phyloP scores from a whole-genome alignment of 2,888 invertebrate species.

The Pristionchus mayeri region DNA sequence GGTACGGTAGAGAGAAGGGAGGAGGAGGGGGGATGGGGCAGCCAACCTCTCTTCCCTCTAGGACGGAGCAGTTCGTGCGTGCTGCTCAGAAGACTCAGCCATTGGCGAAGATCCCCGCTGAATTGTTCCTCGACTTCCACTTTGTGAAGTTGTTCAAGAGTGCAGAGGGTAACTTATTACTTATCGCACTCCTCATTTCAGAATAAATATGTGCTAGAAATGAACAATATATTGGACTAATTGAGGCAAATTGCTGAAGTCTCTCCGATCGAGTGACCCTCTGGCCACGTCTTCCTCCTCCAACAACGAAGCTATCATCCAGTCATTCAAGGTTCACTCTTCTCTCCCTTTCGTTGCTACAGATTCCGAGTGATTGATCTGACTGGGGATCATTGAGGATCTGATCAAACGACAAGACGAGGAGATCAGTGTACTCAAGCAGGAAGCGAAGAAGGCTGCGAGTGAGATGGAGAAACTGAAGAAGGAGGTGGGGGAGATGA shows the following conservation, averaged over 20 bases:
- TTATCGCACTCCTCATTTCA: too few relatives aligned
- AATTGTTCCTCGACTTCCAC: conserved; percentile 92
- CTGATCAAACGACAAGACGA: conserved; percentile 89
- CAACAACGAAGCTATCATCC: conserved; percentile 79
- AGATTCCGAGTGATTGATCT: too few relatives aligned
- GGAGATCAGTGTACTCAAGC: conserved; percentile 71
- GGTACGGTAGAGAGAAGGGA: conserved; percentile 83
- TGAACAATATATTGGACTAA: neutral
- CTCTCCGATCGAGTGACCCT: conserved; percentile 43
- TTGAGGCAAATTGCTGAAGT: conserved; percentile 35
- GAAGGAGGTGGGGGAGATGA: conserved; percentile 48
- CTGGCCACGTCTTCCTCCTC: conserved; percentile 69
- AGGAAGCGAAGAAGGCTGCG: conserved; percentile 62
- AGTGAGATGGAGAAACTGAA: conserved; percentile 59
- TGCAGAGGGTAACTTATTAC: conserved; percentile 65
- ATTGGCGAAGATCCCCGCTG: conserved; percentile 84
- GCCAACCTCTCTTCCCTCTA: neutral
- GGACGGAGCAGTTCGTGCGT: conserved; percentile 89
- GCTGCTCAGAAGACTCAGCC: conserved; percentile 95
- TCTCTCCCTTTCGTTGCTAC: too few relatives aligned
- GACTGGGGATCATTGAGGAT: conserved; percentile 71
- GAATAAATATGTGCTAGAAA: too few relatives aligned
- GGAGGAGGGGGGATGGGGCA: conserved; percentile 76
- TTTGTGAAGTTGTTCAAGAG: conserved; percentile 90
- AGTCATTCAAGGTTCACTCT: conserved; percentile 72